Base-by-base conservation (phyloP, 2,113 vertebrate species). In the Hippocampus abdominalis region DNA sequence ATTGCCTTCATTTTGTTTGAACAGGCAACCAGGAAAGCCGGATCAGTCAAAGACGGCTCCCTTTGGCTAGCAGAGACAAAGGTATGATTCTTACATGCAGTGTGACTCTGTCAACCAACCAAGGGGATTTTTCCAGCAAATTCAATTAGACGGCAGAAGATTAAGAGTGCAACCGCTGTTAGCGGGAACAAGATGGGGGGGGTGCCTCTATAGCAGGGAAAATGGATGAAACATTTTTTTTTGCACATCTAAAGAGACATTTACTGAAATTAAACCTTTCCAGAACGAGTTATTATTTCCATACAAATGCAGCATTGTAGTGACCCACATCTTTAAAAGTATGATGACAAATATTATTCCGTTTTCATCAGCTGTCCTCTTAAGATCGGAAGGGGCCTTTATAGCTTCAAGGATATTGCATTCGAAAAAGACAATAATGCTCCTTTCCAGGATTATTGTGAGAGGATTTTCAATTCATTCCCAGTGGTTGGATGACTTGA, bases 1-100 rank as follows among this genome's bases (percentile, higher is more conserved):
- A 73, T 54, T 72, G 51, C 32, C 64, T 71, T 63, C 8, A 53
- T 77, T 16, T 16, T 78, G 8, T 86, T 84, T 74, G 63, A 2
- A 75, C 82, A 98, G 96, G 93, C 92, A 36, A 89, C 94, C 25
- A 89, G 93, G 78, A 91, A 83, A 74, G 83, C 94, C 74, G 91
- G 79, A 29, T 81, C 94, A 79, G 91, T 88, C 74, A 94, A 87
- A 79, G 95, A 98, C 74, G 92, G 94, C 79, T 95, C 96, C 87
- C 90, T 89, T 75, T 98, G 96, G 96, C 85, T 97, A 51, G 95
- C 95, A 78, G 96, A 98, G 88, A 94, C 94, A 78, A 97, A 98
- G 95, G 97, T 98, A 93, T 83, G 68, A 76, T 29, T 9, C 27
- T 40, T 49, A 61, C 51, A 61, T 63, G 49, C 40, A 64, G 5